Base-by-base conservation (phyloP, 2,888 invertebrate genomes). In the Phortica okadai region DNA sequence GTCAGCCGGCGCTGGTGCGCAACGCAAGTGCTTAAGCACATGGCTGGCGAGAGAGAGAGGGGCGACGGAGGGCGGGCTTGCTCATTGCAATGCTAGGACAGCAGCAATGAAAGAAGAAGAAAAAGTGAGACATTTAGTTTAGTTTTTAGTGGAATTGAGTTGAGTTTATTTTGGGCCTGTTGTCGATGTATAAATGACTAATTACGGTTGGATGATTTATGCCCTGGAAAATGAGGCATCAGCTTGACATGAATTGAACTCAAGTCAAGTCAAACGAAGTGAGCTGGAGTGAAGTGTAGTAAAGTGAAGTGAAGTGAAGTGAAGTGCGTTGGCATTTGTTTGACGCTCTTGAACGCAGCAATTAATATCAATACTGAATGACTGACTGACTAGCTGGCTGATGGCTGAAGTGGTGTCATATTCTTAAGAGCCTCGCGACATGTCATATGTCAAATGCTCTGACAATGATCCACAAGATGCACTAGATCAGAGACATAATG, bases 201-300 rank as follows among this genome's bases (percentile, higher is more conserved):
- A 88, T 88, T 88, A 89, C 86, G 83, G 81, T 77, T 81, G 80
- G 82, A 88, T 88, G 88, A 88, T 88, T 88, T 88, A 88, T 89
- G 85, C 62, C 25, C 16, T 73, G 59, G 62, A 41, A 73, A 50
- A 70, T 14, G 50, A 44, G 70, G 25, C 25, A 45, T 41, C 66
- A 41, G 70, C 14, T 33, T 56, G n/a, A 56, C n/a, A 21, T 73
- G 75, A 76, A 69, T 82, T 81, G 81, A 83, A 81, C 56, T 56
- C n/a, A 56, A n/a, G 56, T 14, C 56, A n/a, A 56, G 11, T 11
- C 6, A 10, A 6, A 0, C n/a, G 62, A 25, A 62, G 25, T 62
- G 62, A 21, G 25, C 10, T 62, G 62, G 8, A 59, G 16, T 5
- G 6, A n/a, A 25, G 3, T 59, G 59, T 3, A 59, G 1, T 45